Conservation (phyloP, 2,888 invertebrate species). For the Quadroppia sp. region DNA sequence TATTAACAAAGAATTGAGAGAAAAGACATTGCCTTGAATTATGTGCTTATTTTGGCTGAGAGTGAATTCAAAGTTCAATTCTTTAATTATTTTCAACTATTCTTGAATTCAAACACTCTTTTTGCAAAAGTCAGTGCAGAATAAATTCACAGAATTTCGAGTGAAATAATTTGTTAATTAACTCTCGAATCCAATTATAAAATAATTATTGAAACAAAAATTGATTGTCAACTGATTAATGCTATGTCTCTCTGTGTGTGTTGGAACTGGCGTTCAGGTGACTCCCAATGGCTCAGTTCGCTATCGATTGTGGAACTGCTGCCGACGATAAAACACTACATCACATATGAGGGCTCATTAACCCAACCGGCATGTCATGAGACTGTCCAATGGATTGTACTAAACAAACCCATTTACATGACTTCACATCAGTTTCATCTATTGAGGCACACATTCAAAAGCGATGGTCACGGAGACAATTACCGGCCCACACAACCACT, state of each 20-base stretch:
- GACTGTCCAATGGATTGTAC: conserved; percentile 96
- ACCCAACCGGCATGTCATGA: conserved; percentile 97
- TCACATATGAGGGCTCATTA: conserved; percentile 97
- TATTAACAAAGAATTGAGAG: neutral
- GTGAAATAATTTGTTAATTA: neutral
- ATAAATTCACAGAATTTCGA: neutral
- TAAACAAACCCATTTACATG: conserved; percentile 97
- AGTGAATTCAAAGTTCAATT: too few relatives aligned
- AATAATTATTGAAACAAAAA: conserved; percentile 11
- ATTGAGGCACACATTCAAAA: conserved; percentile 37
- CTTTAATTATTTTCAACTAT: too few relatives aligned
- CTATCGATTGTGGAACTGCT: conserved; percentile 80
- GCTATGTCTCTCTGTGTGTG: too few relatives aligned
- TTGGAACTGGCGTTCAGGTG: conserved; percentile 60
- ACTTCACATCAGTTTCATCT: conserved; percentile 64
- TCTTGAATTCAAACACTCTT: too few relatives aligned
- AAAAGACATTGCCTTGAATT: neutral
- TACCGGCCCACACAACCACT: conserved; percentile 42
- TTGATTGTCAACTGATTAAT: neutral
- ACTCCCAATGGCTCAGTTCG: conserved; percentile 75
- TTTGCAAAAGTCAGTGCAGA: too few relatives aligned
- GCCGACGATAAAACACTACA: conserved; percentile 84
- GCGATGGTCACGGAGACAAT: conserved; percentile 41
- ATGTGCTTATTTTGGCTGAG: neutral
- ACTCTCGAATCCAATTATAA: neutral